Evolutionary conservation across 1,140 invertebrate species (phyloP).

Genomic region (Ceratina japonica): DNA sequence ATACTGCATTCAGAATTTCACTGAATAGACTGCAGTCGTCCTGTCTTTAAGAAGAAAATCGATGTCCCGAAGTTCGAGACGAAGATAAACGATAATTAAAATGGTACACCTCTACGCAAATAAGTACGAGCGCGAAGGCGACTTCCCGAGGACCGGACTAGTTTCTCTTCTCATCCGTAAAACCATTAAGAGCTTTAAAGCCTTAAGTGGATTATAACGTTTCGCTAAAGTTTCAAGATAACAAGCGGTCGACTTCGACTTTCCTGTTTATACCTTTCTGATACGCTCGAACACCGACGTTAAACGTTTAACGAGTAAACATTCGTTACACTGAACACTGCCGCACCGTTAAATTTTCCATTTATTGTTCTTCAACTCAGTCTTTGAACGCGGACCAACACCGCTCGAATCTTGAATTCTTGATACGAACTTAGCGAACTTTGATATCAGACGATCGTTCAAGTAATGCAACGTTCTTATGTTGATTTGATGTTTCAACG

Average conservation of each 20-base stretch:
- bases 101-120: not conserved
- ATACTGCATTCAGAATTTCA: no score
- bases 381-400: no score
- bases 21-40: no score
- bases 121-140: not conserved
- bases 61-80: not conserved
- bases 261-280: not conserved
- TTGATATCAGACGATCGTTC: not conserved
- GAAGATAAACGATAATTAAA: not conserved
- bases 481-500: not conserved
- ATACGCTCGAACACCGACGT: not conserved
- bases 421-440: not conserved
- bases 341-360: not conserved
- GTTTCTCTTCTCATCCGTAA: constrained; percentile 17
- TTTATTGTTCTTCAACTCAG: not conserved
- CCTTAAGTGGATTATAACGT: constrained; percentile 44
- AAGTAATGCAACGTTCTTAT: not conserved
- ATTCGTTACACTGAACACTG: not conserved
- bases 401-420: no score
- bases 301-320: constrained; percentile 6
- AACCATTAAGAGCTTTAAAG: constrained; percentile 48
- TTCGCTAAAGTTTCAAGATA: constrained; percentile 30
- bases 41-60: not conserved
- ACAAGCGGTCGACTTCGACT: not conserved
- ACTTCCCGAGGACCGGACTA: not conserved